Conservation (phyloP, 2,888 invertebrate species). For the Anaspis maculata region DNA sequence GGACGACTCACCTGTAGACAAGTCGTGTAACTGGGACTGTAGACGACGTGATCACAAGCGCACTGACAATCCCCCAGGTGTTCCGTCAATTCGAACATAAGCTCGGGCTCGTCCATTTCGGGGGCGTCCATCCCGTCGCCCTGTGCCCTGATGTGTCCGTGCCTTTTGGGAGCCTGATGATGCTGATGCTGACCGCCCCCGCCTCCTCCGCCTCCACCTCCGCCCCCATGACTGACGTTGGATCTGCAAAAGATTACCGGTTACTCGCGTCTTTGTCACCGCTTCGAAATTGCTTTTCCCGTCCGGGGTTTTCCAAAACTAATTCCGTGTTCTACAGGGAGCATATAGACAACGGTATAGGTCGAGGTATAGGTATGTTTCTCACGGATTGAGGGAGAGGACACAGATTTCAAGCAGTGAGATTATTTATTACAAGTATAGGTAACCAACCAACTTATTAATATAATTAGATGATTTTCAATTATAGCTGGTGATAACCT, state of each 20-base stretch:
- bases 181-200: no score
- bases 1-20: constrained; percentile 37
- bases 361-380: no score
- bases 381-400: no score
- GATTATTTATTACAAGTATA: no score
- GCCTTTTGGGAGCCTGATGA: no score
- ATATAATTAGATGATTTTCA: no score
- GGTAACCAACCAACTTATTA: no score
- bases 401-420: no score
- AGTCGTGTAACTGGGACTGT: constrained; percentile 38
- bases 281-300: constrained; percentile 1
- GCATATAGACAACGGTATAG: no score
- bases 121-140: constrained; percentile 41
- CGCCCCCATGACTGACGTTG: constrained; percentile 19
- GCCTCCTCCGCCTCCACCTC: no score
- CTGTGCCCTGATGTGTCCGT: constrained; percentile 29
- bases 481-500: no score
- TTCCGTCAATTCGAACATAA: constrained; percentile 37
- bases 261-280: constrained; percentile 1
- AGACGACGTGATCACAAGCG: constrained; percentile 39
- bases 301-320: constrained; percentile 1
- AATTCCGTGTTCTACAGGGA: not conserved
- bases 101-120: constrained; percentile 39
- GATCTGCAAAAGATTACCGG: constrained; percentile 20
- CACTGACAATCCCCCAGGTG: constrained; percentile 38